Evolutionary conservation across 1,140 invertebrate species (phyloP).

Genomic region (Drosophila fuyamai): DNA sequence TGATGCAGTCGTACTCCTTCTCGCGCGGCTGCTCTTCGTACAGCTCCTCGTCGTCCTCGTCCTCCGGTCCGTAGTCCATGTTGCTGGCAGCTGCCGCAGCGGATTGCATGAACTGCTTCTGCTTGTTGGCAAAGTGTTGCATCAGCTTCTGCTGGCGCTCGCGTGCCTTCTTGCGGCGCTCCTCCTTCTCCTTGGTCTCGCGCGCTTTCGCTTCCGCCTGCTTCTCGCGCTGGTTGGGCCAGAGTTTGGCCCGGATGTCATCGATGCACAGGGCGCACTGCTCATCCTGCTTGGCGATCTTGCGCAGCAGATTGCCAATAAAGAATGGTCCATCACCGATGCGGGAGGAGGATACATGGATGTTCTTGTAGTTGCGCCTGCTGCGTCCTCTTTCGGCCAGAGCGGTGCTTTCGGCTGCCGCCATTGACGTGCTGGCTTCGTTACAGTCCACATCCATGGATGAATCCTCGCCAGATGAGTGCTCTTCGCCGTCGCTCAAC

Average conservation of each 20-base stretch:
- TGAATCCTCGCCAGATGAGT: constrained; percentile 5
- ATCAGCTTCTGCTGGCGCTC: constrained; percentile 96
- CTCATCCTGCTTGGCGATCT: constrained; percentile 90
- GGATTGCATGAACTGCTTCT: constrained; percentile 96
- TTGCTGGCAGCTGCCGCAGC: constrained; percentile 89
- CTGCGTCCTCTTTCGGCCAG: constrained; percentile 43
- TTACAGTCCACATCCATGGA: constrained; percentile 80
- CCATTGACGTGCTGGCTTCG: constrained; percentile 71
- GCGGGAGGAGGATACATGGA: constrained; percentile 85
- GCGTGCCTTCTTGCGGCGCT: constrained; percentile 92
- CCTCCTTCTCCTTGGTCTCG: constrained; percentile 91
- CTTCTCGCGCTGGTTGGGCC: constrained; percentile 91
- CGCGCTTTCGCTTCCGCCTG: constrained; percentile 90
- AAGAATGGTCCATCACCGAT: constrained; percentile 96
- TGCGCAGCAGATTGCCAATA: constrained; percentile 90
- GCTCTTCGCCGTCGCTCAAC: constrained; percentile 83
- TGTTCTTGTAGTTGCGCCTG: constrained; percentile 56
- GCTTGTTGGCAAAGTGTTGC: constrained; percentile 95
- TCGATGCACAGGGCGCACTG: constrained; percentile 89
- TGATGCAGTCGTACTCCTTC: constrained; percentile 96
- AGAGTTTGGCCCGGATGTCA: constrained; percentile 89
- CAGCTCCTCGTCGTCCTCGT: constrained; percentile 88
- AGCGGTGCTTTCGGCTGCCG: constrained; percentile 49
- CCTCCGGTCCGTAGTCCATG: constrained; percentile 85
- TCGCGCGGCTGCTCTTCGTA: constrained; percentile 88